These are phyloP conservation scores for Porites rus DNA, from an alignment of 92 coral and sea anemone species.

Conservation along the genomic window DNA sequence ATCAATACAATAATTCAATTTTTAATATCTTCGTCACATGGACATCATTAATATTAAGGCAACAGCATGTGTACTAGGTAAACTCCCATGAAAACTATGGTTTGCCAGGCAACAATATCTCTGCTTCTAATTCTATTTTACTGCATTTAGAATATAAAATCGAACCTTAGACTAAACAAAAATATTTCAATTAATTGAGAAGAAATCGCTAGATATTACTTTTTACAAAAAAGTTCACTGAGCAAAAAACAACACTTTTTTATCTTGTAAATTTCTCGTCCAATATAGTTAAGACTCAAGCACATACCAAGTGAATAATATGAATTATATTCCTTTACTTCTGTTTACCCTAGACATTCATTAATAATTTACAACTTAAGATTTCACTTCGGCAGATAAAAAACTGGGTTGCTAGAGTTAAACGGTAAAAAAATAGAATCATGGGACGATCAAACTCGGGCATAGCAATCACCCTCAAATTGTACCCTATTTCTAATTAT, in stretches of 20 bases:
- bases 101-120: background rate
- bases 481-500: too few species aligned
- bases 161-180: background rate
- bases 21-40: background rate
- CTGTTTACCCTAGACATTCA: slow-evolving; percentile 16
- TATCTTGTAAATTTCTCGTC: too few species aligned
- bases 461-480: too few species aligned
- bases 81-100: background rate
- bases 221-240: background rate
- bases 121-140: background rate
- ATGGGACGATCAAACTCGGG: background rate
- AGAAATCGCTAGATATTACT: background rate
- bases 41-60: background rate
- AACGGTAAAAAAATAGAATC: background rate
- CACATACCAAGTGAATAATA: background rate
- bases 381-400: slow-evolving; percentile 28
- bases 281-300: background rate
- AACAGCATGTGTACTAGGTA: background rate
- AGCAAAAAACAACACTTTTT: background rate
- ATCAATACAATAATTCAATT: slow-evolving; percentile 1
- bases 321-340: slow-evolving; percentile 8
- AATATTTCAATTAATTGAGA: too few species aligned
- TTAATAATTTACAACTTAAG: slow-evolving; percentile 42
- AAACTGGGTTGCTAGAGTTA: background rate
- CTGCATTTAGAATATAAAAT: background rate